Evolutionary conservation across 2,113 vertebrate species (phyloP), one percentile per base, ranked within the genome.

Genomic region (Tonatia bakeri): DNA sequence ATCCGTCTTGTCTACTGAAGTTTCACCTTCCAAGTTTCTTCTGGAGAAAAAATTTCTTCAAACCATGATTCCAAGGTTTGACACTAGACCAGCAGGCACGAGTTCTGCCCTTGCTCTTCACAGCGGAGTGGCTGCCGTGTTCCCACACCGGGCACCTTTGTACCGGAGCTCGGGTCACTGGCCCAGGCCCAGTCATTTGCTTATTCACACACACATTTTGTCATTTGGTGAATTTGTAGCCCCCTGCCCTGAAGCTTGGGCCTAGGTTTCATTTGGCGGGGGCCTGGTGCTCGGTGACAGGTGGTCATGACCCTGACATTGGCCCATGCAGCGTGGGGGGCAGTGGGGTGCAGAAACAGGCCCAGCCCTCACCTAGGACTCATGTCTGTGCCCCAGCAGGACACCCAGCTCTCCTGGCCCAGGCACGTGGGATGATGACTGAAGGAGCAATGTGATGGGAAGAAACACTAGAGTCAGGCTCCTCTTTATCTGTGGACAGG

Each of bases 51-150:
- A 10, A 83, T 64, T 92, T 84, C 52, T 52, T 96, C 86, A 96
- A 93, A 97, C 91, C 91, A 59, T 79, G 64, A 38, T 93, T 89
- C 54, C 79, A 81, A 87, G 95, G 95, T 97, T 96, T 96, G 95
- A 87, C 76, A 82, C 85, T 90, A 91, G 94, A 97, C 97, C 97
- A 97, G 97, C 97, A 96, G 96, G 89, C 91, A 79, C 75, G 79
- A 61, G 67, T 64, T 95, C 85, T 70, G 43, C 47, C 91, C 85
- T 94, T 67, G 93, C 67, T 97, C 91, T 89, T 73, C 33, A 50
- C 10, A n/a, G 93, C 86, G 95, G 95, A 94, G 86, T 56, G 83
- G 61, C 76, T 70, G 64, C 17, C 59, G 77, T 54, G n/a, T 94
- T 84, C 65, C 54, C 38, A 2, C 76, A n/a, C 52, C 26, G 52